These are phyloP conservation scores for Ctenodactylus gundi DNA, from an alignment of 2,113 vertebrate genomes.

Conservation along the genomic window DNA sequence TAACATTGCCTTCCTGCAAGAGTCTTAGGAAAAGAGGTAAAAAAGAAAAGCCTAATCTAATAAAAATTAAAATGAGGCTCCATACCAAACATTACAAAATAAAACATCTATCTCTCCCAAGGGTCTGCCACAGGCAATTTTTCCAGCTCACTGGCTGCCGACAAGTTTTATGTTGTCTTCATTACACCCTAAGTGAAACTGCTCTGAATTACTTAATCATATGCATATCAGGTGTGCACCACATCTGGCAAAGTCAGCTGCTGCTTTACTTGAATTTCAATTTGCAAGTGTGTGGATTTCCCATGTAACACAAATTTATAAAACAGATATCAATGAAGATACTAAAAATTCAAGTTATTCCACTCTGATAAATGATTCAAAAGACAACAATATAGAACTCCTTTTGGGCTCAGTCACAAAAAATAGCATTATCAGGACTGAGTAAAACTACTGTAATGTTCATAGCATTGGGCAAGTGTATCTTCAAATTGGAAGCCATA, in stretches of 20 bases:
- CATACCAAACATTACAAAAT: slow-evolving; percentile 9
- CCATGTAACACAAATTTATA: not conserved
- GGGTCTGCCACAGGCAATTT: not conserved
- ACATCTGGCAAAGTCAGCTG: not conserved
- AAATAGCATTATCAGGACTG: not conserved
- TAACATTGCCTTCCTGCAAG: not conserved
- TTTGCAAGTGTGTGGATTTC: not conserved
- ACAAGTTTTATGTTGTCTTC: not conserved
- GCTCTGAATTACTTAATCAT: not conserved
- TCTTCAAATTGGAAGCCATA: not conserved
- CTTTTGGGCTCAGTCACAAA: not conserved
- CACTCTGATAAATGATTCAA: not conserved
- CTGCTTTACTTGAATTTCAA: not conserved
- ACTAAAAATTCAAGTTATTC: not conserved
- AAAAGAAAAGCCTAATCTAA: slow-evolving; percentile 17
- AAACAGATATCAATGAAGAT: not conserved
- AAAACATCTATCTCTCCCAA: slow-evolving; percentile 11
- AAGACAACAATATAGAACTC: not conserved
- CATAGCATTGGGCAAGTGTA: no score
- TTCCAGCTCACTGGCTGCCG: not conserved
- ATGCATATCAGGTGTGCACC: not conserved
- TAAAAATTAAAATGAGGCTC: slow-evolving; percentile 41
- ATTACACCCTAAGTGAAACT: slow-evolving; percentile 12
- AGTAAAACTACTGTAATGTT: not conserved
- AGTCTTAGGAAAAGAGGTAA: not conserved